Conservation (phyloP, 2,797 vertebrate species). For the Chelon labrosus region DNA sequence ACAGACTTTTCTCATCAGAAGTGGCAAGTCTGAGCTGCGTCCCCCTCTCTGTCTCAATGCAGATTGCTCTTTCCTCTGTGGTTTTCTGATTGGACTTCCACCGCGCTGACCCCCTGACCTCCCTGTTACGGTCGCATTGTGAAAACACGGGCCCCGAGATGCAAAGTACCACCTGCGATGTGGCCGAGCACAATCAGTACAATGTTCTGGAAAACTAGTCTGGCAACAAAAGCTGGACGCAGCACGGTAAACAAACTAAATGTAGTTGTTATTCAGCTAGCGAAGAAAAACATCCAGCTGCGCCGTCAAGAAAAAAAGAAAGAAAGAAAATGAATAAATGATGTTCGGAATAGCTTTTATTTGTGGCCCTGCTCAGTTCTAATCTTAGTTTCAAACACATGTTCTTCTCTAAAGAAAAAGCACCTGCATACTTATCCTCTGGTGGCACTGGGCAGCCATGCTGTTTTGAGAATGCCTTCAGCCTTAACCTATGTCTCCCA, state of each 20-base stretch:
- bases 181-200: conserved; percentile 32
- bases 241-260: conserved; percentile 35
- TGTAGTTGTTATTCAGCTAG: not conserved
- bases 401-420: conserved; percentile 21
- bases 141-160: conserved; percentile 55
- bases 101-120: conserved; percentile 49
- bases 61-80: conserved; percentile 58
- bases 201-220: conserved; percentile 25
- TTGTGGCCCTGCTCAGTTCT: conserved; percentile 16
- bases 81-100: conserved; percentile 69
- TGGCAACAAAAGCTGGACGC: conserved; percentile 26
- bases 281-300: not conserved
- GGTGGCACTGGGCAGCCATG: conserved; percentile 38
- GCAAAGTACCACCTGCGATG: conserved; percentile 68
- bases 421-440: conserved; percentile 57
- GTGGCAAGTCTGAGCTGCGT: conserved; percentile 11
- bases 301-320: not conserved
- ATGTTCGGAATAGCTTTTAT: conserved; percentile 17
- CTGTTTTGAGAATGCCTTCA: conserved; percentile 61
- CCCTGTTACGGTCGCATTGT: conserved; percentile 50
- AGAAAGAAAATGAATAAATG: too few relatives aligned
- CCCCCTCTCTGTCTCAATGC: conserved; percentile 29
- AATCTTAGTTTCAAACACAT: conserved; percentile 4
- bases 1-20: conserved; percentile 53
- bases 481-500: conserved; percentile 60